Conservation (phyloP, 2,113 vertebrate genomes). For the Polyodon spathula region DNA sequence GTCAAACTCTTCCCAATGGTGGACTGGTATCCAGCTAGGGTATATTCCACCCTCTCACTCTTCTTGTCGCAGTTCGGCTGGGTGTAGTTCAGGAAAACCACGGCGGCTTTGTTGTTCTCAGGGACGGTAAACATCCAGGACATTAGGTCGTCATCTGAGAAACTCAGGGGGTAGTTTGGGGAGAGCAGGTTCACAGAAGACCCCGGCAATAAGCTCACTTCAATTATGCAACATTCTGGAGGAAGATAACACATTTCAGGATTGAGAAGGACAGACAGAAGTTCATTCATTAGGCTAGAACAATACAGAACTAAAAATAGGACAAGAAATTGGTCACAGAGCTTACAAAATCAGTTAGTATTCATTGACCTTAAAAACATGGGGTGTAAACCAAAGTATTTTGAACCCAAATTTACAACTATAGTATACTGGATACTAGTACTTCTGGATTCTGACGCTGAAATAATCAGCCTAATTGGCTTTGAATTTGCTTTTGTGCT, state of each 20-base stretch:
- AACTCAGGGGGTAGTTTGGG: conserved; percentile 61
- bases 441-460: too few species aligned
- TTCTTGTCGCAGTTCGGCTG: conserved; percentile 64
- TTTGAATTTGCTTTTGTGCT: too few species aligned
- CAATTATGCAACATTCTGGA: conserved; percentile 62
- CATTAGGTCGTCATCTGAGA: conserved; percentile 64
- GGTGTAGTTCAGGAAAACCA: conserved; percentile 55
- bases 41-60: conserved; percentile 59
- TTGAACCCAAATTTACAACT: too few species aligned
- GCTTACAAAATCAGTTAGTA: too few species aligned
- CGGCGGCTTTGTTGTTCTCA: conserved; percentile 62
- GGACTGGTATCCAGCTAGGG: conserved; percentile 34
- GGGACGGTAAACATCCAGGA: conserved; percentile 74
- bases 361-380: too few species aligned
- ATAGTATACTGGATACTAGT: too few species aligned
- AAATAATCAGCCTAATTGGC: too few species aligned
- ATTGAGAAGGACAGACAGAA: conserved; percentile 8
- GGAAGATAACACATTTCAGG: conserved; percentile 12
- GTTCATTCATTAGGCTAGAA: too few species aligned
- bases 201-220: conserved; percentile 58
- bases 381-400: too few species aligned
- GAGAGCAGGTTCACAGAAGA: conserved; percentile 62
- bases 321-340: too few species aligned
- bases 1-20: conserved; percentile 40
- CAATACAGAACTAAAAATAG: too few species aligned